Evolutionary conservation across 2,888 invertebrate genomes (phyloP), one percentile per base, ranked within the genome.

Genomic region (Carpatolechia fugitivella): DNA sequence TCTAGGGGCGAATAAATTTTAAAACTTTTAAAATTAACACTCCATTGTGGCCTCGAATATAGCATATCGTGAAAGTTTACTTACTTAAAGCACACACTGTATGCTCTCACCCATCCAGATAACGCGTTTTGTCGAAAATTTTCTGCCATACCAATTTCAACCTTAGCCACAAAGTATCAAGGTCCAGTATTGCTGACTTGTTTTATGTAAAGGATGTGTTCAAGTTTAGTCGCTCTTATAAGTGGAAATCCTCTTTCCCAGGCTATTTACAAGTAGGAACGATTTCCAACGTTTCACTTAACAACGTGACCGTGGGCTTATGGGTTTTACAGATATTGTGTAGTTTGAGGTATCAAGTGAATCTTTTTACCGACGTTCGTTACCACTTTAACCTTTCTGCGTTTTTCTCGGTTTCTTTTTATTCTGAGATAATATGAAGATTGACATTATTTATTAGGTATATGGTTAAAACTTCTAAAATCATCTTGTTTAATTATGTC

Each of bases 1-100:
- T 56, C 3, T 41, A 49, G 56, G 53, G 60, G 33, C 58, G 51
- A 59, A 60, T 56, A 56, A 53, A 41, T 58, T 61, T 62, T 62
- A 61, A 57, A 66, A 64, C 59, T 69, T 64, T 69, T 65, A 60
- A 73, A 68, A 73, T 68, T 63, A 66, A 69, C 68, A 65, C 61
- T 54, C 61, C 63, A 60, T 63, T 40, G 58, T 56, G 54, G 54
- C 36, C 18, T 47, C 52, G 24, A 48, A 52, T 59, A 63, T 57
- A 63, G 65, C 65, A 67, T 54, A 62, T 65, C 59, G 56, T 55
- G 53, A 58, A 67, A 66, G 62, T 63, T 63, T 65, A 64, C 65
- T 65, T 52, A 56, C 55, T 59, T 58, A 59, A 56, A 52, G 53
- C 58, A 41, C 38, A 55, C 55, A 52, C 50, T 38, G 54, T 60